Evolutionary conservation across 1,140 invertebrate genomes (phyloP), one percentile per base, ranked within the genome.

Genomic region (Hestina assimilis): DNA sequence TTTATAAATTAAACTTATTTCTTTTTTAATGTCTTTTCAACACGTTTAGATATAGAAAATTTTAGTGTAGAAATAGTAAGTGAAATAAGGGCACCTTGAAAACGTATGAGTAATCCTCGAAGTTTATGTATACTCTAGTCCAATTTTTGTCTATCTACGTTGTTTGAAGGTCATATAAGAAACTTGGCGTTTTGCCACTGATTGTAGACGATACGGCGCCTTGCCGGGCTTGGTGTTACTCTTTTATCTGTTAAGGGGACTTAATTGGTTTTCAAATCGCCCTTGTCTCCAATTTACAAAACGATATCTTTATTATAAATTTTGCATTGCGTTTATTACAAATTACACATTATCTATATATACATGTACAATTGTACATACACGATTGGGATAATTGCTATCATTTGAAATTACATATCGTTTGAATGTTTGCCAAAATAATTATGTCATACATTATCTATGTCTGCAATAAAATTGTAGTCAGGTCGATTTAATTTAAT

Each of bases 151-250:
- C 7, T 47, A 42, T 31, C 1, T 2, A 17, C 20, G 17, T 60
- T 23, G 35, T 59, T 63, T 54, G 28, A 68, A 68, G 66, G 62
- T 68, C 58, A 28, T 55, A 20, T 23, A 41, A 59, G 20, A 43
- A 38, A 42, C 28, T 68, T 79, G 78, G 78, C 66, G 12, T 28
- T 8, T 1, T 60, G 73, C 78, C 78, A 81, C 50, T 43, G 59
- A 50, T 59, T 58, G 60, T 54, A 81, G 78, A 81, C 78, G 52
- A 63, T 43, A 57, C 63, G 78, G 75, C 75, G 78, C 75, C 78
- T 58, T 54, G 43, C 48, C 31, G 60, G 38, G 40, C 38, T 63
- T 58, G 33, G 58, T 57, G 45, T 51, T 65, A 45, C 26, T 26
- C 8, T 41, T 20, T 56, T 38, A 50, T 48, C 45, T 48, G 20